These are phyloP conservation scores for Erebia ligea DNA, from an alignment of 2,888 invertebrate genomes.

Conservation along the genomic window DNA sequence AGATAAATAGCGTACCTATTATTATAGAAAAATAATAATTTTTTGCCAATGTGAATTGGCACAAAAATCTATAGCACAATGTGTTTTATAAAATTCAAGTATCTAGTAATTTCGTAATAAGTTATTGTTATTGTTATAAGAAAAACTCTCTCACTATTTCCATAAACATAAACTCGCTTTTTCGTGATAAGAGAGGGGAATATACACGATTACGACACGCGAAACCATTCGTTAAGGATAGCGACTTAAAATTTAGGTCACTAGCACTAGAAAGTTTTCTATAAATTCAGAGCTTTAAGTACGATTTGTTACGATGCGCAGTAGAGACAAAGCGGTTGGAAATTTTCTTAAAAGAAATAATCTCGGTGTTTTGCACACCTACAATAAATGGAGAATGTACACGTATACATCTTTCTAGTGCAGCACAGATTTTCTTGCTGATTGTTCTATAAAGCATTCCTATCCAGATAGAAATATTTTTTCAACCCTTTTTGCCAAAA, in stretches of 20 bases:
- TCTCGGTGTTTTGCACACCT: not conserved
- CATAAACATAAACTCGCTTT: not conserved
- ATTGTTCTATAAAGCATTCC: too few species aligned
- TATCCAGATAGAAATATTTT: too few species aligned
- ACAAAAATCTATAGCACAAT: not conserved
- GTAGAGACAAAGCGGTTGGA: conserved; percentile 2
- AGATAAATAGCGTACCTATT: not conserved
- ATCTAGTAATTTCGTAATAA: not conserved
- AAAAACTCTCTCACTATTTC: not conserved
- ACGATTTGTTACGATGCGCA: not conserved
- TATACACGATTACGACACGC: conserved; percentile 13
- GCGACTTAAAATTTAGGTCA: conserved; percentile 21
- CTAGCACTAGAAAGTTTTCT: conserved; percentile 17
- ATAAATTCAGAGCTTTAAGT: conserved; percentile 3
- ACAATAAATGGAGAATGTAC: not conserved
- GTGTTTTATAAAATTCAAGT: not conserved
- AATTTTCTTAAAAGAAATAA: not conserved
- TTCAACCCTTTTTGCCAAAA: too few species aligned
- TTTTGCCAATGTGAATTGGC: not conserved
- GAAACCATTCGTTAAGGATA: conserved; percentile 17
- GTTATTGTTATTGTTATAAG: not conserved
- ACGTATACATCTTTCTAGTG: not conserved
- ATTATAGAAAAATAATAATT: not conserved
- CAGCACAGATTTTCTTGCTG: not conserved
- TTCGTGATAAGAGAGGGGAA: conserved; percentile 1